Evolutionary conservation across 2,113 vertebrate species (phyloP).

Genomic region (Cercopithecus mona): DNA sequence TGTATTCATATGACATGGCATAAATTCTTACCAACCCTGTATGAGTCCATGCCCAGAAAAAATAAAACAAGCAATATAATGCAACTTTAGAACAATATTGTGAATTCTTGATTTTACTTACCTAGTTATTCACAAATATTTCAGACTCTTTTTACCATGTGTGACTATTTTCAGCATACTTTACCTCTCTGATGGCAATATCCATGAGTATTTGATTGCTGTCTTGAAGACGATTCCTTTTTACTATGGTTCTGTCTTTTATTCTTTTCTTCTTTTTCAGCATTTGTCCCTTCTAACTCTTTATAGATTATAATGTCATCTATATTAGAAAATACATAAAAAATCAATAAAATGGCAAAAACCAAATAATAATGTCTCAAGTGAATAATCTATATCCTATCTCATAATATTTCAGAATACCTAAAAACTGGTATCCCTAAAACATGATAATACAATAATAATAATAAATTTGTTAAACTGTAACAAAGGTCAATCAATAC

Average conservation of each 20-base stretch:
- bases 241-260: rapidly evolving
- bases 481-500: background rate
- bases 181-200: background rate
- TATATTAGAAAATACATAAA: slow-evolving; percentile 59
- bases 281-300: background rate
- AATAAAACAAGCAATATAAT: background rate
- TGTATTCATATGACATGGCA: slow-evolving; percentile 8
- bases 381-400: background rate
- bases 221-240: background rate
- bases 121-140: background rate
- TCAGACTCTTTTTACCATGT: background rate
- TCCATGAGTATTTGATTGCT: rapidly evolving
- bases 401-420: background rate
- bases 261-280: rapidly evolving
- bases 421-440: background rate
- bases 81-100: background rate
- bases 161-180: background rate
- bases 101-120: background rate
- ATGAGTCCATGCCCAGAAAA: background rate
- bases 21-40: background rate
- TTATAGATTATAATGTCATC: slow-evolving; percentile 80
- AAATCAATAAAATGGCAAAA: slow-evolving; percentile 24
- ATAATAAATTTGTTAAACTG: background rate
- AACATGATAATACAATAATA: background rate
- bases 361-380: background rate